Evolutionary conservation across 2,797 vertebrate genomes (phyloP).

Genomic region (Arrhamphus sclerolepis): DNA sequence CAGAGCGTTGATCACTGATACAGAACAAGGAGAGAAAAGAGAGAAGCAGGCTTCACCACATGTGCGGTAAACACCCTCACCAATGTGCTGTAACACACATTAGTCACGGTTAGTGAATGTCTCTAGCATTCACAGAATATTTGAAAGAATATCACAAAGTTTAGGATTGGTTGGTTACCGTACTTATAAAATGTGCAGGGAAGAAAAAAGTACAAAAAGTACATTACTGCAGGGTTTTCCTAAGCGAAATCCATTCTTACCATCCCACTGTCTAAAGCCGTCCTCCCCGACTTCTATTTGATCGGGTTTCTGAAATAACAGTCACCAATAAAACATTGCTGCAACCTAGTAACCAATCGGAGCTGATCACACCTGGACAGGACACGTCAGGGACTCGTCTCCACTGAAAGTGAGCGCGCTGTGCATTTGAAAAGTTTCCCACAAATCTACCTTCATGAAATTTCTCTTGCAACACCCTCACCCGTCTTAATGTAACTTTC

Average conservation of each 20-base stretch:
- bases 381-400: slow-evolving; percentile 77
- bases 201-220: slow-evolving; percentile 80
- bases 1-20: slow-evolving; percentile 87
- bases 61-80: slow-evolving; percentile 13
- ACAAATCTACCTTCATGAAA: slow-evolving; percentile 2
- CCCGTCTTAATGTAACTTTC: too few species aligned
- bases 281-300: slow-evolving; percentile 98
- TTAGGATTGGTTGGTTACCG: slow-evolving; percentile 68
- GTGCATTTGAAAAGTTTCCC: neutral
- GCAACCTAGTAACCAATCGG: slow-evolving; percentile 80
- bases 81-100: slow-evolving; percentile 58
- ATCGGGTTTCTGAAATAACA: slow-evolving; percentile 99
- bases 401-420: slow-evolving; percentile 69
- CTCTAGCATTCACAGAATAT: slow-evolving; percentile 63
- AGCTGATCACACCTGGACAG: slow-evolving; percentile 86
- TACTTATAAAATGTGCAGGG: slow-evolving; percentile 75
- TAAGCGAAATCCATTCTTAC: slow-evolving; percentile 90
- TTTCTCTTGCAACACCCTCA: neutral
- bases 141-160: slow-evolving; percentile 46
- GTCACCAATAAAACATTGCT: slow-evolving; percentile 95
- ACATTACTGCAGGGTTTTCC: slow-evolving; percentile 86
- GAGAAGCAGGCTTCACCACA: slow-evolving; percentile 54
- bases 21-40: slow-evolving; percentile 51
- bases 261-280: slow-evolving; percentile 99
- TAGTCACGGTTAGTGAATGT: slow-evolving; percentile 61